Evolutionary conservation across 2,113 vertebrate genomes (phyloP).

Genomic region (Athene noctua): DNA sequence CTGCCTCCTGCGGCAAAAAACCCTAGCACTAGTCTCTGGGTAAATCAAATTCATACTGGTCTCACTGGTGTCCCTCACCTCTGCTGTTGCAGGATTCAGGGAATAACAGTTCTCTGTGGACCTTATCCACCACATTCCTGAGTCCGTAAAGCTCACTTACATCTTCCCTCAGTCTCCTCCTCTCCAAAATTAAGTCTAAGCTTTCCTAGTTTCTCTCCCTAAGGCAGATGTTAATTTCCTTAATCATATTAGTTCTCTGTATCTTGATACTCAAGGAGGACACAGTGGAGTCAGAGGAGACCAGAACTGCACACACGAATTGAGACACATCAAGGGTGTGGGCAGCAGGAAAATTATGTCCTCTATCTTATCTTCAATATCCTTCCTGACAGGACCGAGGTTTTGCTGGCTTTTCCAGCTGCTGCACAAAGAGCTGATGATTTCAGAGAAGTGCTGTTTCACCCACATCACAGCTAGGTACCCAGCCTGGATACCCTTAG

Average conservation of each 20-base stretch:
- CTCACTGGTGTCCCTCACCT: background rate
- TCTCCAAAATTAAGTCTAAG: background rate
- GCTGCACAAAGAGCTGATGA: background rate
- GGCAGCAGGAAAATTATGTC: background rate
- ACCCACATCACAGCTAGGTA: background rate
- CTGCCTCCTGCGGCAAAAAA: background rate
- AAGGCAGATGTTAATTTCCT: background rate
- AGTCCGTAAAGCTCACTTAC: background rate
- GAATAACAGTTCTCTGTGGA: background rate
- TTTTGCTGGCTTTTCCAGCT: background rate
- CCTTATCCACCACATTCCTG: background rate
- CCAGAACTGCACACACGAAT: background rate
- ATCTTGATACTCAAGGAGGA: background rate
- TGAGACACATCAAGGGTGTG: background rate
- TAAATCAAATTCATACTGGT: background rate
- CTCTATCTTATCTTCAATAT: background rate
- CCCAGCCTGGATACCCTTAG: background rate
- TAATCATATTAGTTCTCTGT: background rate
- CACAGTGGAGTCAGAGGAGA: background rate
- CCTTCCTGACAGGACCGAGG: background rate
- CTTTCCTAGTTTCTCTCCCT: background rate
- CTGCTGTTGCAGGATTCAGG: background rate
- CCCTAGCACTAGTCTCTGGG: background rate
- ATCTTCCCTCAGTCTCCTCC: background rate
- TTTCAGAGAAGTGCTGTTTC: background rate